Evolutionary conservation across 2,888 invertebrate genomes (phyloP).

Genomic region (Achlya flavicornis): DNA sequence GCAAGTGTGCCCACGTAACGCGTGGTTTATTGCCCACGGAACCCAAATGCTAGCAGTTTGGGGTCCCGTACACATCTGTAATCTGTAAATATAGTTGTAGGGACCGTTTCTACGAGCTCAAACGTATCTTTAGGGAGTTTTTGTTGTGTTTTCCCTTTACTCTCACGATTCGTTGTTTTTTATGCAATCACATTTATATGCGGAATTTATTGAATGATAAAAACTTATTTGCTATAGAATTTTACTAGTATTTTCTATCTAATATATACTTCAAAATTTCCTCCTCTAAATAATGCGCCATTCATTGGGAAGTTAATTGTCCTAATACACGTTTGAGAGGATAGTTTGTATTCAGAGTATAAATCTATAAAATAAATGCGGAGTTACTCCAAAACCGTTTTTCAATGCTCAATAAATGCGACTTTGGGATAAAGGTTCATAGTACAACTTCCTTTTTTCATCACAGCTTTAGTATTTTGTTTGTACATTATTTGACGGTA

Average conservation of each 20-base stretch:
- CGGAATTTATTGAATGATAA: constrained; percentile 14
- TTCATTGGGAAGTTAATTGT: too few species aligned
- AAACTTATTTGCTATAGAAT: neutral
- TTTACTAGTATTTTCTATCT: neutral
- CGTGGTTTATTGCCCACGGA: constrained; percentile 69
- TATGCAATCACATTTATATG: constrained; percentile 10
- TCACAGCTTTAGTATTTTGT: too few species aligned
- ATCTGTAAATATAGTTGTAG: constrained; percentile 67
- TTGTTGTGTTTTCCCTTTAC: neutral
- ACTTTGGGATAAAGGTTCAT: too few species aligned
- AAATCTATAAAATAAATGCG: too few species aligned
- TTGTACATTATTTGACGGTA: too few species aligned
- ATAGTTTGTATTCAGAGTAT: too few species aligned
- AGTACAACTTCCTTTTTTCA: too few species aligned
- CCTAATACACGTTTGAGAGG: too few species aligned
- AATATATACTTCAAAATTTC: neutral
- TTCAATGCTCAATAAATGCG: too few species aligned
- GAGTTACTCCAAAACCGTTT: too few species aligned
- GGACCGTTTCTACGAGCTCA: constrained; percentile 26
- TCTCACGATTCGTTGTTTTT: constrained; percentile 3
- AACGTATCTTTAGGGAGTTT: constrained; percentile 17
- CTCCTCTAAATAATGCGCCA: neutral
- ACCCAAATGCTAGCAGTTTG: constrained; percentile 60
- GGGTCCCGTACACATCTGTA: constrained; percentile 62
- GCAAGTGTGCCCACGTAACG: constrained; percentile 57